Base-by-base conservation (phyloP, 2,797 vertebrate genomes). In the Aulostomus chinensis region DNA sequence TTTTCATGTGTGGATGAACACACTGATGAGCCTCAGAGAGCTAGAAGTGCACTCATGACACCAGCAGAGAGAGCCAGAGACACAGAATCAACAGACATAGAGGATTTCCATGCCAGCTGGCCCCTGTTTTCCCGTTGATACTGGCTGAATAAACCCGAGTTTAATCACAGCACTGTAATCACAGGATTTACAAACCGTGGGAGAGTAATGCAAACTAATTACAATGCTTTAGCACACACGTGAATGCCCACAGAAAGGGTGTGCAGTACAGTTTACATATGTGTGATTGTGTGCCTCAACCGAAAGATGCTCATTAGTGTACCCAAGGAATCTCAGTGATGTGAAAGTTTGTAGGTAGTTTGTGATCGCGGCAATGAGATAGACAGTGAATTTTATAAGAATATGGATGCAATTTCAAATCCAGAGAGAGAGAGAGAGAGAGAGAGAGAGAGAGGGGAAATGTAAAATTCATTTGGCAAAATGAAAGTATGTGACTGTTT, bases 91-190 rank as follows among this genome's bases (percentile, higher is more conserved):
- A 26, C 16, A 9, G 15, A 38, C 22, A 15, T 68, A 24, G 31
- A 42, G 35, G 45, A 65, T 31, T 51, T 41, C 54, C 25, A 37
- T 22, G 25, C 36, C 79, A 83, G 74, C 58, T 76, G 51, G 59
- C 73, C 39, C 47, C 46, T 37, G 30, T 77, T 50, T 58, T 74
- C 39, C 57, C 5, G 30, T 31, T 68, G 58, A 78, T 51, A 64
- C 71, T 61, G 55, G 38, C 66, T 59, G 49, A 58, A 77, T 59
- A 68, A 80, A 84, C 48, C 46, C n/a, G n/a, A n/a, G n/a, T n/a
- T 83, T 85, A 85, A 85, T 87, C 79, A 78, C 66, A 58, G 52
- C 73, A 48, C 66, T 68, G 54, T 86, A 86, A 89, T 88, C 80
- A 83, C 57, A 7, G 80, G 73, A 86, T 85, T 29, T 81, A 77